phyloP scores from a whole-genome alignment of 2,888 invertebrate species.

The Acrobasis consociella region DNA sequence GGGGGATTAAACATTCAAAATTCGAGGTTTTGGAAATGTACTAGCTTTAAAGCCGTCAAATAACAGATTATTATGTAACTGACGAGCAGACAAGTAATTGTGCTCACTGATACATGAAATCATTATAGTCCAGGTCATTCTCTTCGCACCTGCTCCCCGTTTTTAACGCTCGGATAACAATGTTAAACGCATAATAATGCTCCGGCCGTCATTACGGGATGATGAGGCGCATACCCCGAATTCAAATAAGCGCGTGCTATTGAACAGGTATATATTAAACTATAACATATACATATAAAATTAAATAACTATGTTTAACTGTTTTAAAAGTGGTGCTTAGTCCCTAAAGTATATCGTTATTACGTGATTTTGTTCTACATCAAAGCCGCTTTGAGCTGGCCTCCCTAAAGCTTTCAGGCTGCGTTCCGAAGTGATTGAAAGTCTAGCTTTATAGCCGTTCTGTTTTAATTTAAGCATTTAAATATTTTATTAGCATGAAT shows the following conservation, averaged over 20 bases:
- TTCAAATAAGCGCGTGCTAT: constrained; percentile 10
- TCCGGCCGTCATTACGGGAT: constrained; percentile 41
- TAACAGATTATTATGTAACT: constrained; percentile 13
- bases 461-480: no score
- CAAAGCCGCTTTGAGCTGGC: no score
- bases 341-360: no score
- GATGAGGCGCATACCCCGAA: constrained; percentile 41
- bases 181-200: constrained; percentile 51
- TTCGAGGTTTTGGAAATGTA: not conserved
- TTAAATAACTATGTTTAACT: no score
- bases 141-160: constrained; percentile 44
- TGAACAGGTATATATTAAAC: no score
- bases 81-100: constrained; percentile 20
- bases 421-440: constrained; percentile 1
- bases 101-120: constrained; percentile 31
- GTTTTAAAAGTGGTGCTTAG: no score
- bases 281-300: no score
- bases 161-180: constrained; percentile 55
- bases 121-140: constrained; percentile 40
- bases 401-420: not conserved
- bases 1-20: no score
- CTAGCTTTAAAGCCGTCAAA: not conserved
- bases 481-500: no score
- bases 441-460: no score
- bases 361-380: no score